Evolutionary conservation across 2,113 vertebrate genomes (phyloP), one percentile per base, ranked within the genome.

Genomic region (Carassius carassius): DNA sequence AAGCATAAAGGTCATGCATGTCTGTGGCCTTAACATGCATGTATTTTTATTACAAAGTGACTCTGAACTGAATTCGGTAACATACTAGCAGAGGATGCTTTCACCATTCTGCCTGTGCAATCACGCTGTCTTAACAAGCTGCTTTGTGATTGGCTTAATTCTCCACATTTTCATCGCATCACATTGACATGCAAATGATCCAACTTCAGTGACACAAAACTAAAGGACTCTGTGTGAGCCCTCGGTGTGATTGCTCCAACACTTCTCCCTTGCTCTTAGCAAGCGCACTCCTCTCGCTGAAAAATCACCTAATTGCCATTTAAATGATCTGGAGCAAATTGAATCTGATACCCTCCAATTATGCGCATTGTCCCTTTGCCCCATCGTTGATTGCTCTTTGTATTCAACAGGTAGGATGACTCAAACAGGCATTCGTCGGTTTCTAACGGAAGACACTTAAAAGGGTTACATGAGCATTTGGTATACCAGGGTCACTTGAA

Each of bases 261-360:
- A 81, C 77, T 81, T 81, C 62, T 67, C 62, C 63, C 25, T 19
- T 81, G 80, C 80, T 56, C 80, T 58, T 54, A 82, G 47, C 80
- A 14, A 72, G 49, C 32, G 7, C 67, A 70, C 19, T 58, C 56
- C 29, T 72, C 47, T 72, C 47, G 29, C 63, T 56, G 47, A 81
- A 81, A 81, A 81, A 81, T 81, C 79, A 69, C 67, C 65, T 82
- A 72, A 82, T 82, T 82, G 80, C 80, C 63, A 75, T 62, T 75
- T 67, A 81, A 73, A 81, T 81, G 84, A 81, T 76, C 21, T 49
- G 69, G 35, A 37, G 54, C 29, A 81, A 81, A 86, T 81, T 81
- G 21, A 82, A 82, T 82, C 65, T 72, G 47, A 82, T 82, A 82
- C 80, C 80, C 67, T 35, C 49, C 67, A 49, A 81, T 76, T 67